These are phyloP conservation scores for Plectus sambesii DNA, from an alignment of 1,140 invertebrate genomes.

Conservation along the genomic window DNA sequence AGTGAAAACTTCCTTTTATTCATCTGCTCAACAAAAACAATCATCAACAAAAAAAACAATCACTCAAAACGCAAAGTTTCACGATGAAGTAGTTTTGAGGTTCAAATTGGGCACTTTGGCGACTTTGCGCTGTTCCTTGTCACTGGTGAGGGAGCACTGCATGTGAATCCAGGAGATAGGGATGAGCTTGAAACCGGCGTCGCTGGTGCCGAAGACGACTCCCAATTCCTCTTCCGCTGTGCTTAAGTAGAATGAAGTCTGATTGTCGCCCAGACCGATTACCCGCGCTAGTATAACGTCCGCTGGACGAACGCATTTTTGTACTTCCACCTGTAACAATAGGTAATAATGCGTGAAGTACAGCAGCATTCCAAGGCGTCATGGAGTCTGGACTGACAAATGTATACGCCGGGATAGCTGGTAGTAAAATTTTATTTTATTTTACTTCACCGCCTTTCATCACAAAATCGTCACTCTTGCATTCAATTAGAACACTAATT, in stretches of 20 bases:
- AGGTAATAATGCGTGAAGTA: no score
- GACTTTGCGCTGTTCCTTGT: constrained; percentile 31
- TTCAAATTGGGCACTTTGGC: constrained; percentile 27
- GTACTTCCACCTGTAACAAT: constrained; percentile 19
- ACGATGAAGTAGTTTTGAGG: no score
- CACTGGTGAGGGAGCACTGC: constrained; percentile 19
- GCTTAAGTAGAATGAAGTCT: constrained; percentile 30
- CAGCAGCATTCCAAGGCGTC: no score
- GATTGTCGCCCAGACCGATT: constrained; percentile 29
- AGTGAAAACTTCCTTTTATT: no score
- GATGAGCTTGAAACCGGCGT: constrained; percentile 27
- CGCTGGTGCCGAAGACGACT: constrained; percentile 26
- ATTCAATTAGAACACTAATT: no score
- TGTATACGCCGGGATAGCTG: no score
- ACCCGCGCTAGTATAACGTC: constrained; percentile 34
- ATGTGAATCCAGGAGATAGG: constrained; percentile 18
- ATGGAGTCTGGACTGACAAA: no score
- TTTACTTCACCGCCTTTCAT: not conserved
- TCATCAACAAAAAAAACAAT: no score
- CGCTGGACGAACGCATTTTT: constrained; percentile 31
- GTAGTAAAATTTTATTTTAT: no score
- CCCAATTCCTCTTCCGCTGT: constrained; percentile 30
- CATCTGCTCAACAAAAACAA: no score
- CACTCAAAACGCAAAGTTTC: no score
- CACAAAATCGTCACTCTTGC: not conserved